Conservation (phyloP, 2,888 invertebrate species). For the Cheilosia impressa region DNA sequence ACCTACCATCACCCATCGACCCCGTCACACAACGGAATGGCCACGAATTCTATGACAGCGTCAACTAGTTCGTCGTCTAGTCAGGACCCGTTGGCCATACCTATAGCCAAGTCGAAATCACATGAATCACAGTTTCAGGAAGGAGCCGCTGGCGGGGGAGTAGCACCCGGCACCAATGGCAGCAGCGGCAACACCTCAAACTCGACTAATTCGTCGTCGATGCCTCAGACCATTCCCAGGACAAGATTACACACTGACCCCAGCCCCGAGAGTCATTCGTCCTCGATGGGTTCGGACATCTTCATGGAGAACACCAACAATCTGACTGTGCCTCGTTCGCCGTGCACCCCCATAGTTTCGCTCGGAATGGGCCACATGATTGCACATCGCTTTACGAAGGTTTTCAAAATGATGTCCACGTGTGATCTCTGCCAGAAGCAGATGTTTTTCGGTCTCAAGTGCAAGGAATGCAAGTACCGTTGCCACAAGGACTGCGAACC, state of each 20-base stretch:
- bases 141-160: constrained; percentile 84
- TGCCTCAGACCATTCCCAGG: constrained; percentile 78
- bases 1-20: constrained; percentile 80
- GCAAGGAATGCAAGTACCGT: constrained; percentile 96
- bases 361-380: constrained; percentile 94
- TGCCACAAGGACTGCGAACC: constrained; percentile 91
- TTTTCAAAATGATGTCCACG: constrained; percentile 93
- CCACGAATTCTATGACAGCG: constrained; percentile 63
- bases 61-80: constrained; percentile 62
- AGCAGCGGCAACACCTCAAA: constrained; percentile 68
- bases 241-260: constrained; percentile 83
- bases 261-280: constrained; percentile 82
- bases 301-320: constrained; percentile 81
- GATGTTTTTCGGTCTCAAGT: constrained; percentile 94
- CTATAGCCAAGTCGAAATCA: constrained; percentile 94
- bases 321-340: constrained; percentile 86
- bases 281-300: constrained; percentile 80
- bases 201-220: constrained; percentile 59
- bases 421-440: constrained; percentile 96
- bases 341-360: constrained; percentile 90
- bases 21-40: constrained; percentile 77
- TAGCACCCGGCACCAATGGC: constrained; percentile 69
- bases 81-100: constrained; percentile 82
- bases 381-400: constrained; percentile 94
- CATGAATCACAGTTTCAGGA: constrained; percentile 93